A percentile compares a stretch with the other conserved stretches of the same genome.
Evolutionary conservation across 2,888 invertebrate species (phyloP).

Genomic region (Monopis laevigella): DNA sequence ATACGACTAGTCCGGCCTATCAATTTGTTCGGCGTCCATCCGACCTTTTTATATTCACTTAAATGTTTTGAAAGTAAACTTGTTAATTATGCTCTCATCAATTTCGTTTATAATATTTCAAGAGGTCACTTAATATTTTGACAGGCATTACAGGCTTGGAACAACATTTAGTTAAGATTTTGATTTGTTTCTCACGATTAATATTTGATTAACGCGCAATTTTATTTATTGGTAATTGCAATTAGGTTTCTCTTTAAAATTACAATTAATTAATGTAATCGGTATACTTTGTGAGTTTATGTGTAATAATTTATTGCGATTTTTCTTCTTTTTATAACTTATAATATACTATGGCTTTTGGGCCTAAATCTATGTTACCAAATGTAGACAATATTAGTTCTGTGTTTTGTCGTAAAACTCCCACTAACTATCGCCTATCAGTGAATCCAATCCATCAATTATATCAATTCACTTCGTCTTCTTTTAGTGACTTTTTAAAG

Average conservation of each 20-base stretch:
- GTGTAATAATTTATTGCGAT: no score
- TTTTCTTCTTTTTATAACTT: no score
- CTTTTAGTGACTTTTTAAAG: no score
- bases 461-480: no score
- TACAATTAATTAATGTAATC: no score
- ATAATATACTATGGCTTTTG: no score
- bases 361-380: no score
- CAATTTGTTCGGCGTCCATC: constrained; percentile 38
- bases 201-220: neutral
- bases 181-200: constrained; percentile 10
- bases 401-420: no score
- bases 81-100: constrained; percentile 51
- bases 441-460: no score
- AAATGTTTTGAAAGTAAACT: constrained; percentile 52
- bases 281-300: no score
- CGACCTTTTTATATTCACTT: constrained; percentile 37
- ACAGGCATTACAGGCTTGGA: constrained; percentile 14
- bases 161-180: constrained; percentile 7
- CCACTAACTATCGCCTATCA: no score
- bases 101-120: constrained; percentile 43
- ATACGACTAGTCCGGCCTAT: constrained; percentile 36
- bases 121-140: constrained; percentile 16
- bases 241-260: neutral
- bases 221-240: neutral
- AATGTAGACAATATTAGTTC: no score